Evolutionary conservation across 2,113 vertebrate species (phyloP).

Genomic region (Emydocephalus ijimae): DNA sequence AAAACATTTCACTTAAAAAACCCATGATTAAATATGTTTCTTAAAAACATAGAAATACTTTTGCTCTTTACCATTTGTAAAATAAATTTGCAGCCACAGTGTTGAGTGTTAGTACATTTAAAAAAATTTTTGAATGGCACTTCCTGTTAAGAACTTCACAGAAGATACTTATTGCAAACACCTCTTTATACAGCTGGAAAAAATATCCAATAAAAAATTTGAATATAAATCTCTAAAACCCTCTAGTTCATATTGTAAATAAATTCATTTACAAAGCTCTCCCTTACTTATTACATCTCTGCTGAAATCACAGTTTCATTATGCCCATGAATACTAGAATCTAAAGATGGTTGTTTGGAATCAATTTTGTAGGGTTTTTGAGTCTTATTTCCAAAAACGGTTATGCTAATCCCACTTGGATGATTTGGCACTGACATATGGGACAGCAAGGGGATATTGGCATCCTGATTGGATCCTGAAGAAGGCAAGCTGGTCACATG

Average conservation of each 20-base stretch:
- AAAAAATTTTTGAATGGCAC: slow-evolving; percentile 29
- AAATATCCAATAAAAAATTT: slow-evolving; percentile 75
- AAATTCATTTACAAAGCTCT: slow-evolving; percentile 66
- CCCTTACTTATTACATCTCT: slow-evolving; percentile 76
- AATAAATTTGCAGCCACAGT: neutral
- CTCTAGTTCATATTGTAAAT: slow-evolving; percentile 65
- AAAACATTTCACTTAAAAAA: slow-evolving; percentile 43
- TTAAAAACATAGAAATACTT: slow-evolving; percentile 12
- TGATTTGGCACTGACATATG: slow-evolving; percentile 84
- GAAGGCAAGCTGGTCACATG: slow-evolving; percentile 94
- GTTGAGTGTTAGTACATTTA: slow-evolving; percentile 24
- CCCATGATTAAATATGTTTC: slow-evolving; percentile 21
- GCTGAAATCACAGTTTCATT: slow-evolving; percentile 90
- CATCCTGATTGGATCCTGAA: slow-evolving; percentile 95
- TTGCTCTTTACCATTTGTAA: neutral
- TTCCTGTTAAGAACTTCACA: slow-evolving; percentile 73
- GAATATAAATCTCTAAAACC: slow-evolving; percentile 79
- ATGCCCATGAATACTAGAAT: slow-evolving; percentile 83
- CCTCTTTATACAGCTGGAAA: slow-evolving; percentile 61
- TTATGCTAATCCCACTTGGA: slow-evolving; percentile 70
- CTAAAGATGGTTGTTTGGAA: slow-evolving; percentile 85
- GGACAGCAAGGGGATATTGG: slow-evolving; percentile 92
- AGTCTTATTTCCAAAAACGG: slow-evolving; percentile 84
- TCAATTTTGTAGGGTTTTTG: slow-evolving; percentile 88
- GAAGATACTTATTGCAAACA: slow-evolving; percentile 71